phyloP scores from a whole-genome alignment of 2,113 vertebrate species.

The Ictalurus punctatus region DNA sequence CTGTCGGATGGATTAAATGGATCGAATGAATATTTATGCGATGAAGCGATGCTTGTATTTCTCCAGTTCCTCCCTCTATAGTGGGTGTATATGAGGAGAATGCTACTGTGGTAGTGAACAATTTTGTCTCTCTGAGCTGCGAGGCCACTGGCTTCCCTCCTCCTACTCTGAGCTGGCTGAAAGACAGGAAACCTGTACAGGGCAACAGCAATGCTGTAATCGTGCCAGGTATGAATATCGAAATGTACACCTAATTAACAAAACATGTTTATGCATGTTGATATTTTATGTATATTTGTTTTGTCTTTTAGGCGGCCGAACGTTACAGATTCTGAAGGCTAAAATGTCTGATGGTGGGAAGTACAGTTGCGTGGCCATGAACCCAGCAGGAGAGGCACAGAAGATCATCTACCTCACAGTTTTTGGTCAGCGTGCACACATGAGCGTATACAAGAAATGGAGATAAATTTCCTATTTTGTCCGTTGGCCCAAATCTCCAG shows the following conservation, averaged over 20 bases:
- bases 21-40: neutral
- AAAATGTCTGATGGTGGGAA: conserved; percentile 88
- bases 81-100: conserved; percentile 82
- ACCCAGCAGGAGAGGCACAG: conserved; percentile 86
- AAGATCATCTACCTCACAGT: conserved; percentile 86
- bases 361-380: conserved; percentile 88
- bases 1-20: neutral
- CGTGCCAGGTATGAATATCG: conserved; percentile 80
- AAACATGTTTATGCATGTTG: too few species aligned
- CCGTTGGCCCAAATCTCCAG: neutral
- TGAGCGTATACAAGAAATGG: neutral
- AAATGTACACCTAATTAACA: neutral
- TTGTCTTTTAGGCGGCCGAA: conserved; percentile 79
- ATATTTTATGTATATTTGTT: neutral
- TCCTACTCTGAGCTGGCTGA: conserved; percentile 90
- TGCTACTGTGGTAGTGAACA: conserved; percentile 88
- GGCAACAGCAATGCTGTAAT: conserved; percentile 79
- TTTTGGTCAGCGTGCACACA: conserved; percentile 77
- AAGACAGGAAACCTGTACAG: conserved; percentile 79
- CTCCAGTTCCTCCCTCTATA: conserved; percentile 84
- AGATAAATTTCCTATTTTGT: neutral
- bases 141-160: conserved; percentile 90
- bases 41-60: neutral
- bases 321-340: conserved; percentile 85
- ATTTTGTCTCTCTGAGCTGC: conserved; percentile 89